phyloP scores from a whole-genome alignment of 2,113 vertebrate genomes.

The Xyliphius kryptos region DNA sequence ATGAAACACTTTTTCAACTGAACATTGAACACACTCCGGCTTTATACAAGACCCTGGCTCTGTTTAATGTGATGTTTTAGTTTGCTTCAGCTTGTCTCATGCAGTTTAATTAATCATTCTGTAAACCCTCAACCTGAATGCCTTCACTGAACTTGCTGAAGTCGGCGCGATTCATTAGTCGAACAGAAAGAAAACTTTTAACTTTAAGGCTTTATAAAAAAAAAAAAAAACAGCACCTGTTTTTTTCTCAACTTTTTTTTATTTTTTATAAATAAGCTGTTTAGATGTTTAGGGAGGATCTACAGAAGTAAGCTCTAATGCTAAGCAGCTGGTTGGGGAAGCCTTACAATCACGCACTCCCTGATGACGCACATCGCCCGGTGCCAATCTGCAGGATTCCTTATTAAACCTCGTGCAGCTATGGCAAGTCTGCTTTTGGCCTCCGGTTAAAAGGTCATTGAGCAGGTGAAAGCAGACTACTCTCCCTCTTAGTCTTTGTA shows the following conservation, averaged over 20 bases:
- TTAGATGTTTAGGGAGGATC: neutral
- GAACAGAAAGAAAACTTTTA: too few species aligned
- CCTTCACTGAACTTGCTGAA: neutral
- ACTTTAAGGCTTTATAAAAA: too few species aligned
- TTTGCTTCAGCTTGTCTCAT: neutral
- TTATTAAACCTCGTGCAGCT: constrained; percentile 31
- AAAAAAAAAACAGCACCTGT: too few species aligned
- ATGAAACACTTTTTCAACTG: neutral
- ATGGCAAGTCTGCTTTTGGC: constrained; percentile 19
- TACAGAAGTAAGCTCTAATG: constrained; percentile 10
- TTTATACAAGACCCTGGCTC: neutral
- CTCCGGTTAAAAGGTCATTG: constrained; percentile 15
- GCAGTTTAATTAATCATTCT: neutral
- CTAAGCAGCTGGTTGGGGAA: constrained; percentile 12
- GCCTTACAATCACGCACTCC: constrained; percentile 17
- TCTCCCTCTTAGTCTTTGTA: neutral
- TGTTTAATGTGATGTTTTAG: neutral
- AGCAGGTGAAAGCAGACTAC: neutral
- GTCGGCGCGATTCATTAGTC: too few species aligned
- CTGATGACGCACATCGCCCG: constrained; percentile 34
- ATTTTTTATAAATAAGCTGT: too few species aligned
- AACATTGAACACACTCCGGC: neutral
- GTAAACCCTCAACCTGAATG: neutral
- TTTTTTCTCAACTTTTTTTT: too few species aligned
- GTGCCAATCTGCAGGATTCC: constrained; percentile 34